phyloP scores from a whole-genome alignment of 2,888 invertebrate genomes.

The Lasioglossum villosulum region DNA sequence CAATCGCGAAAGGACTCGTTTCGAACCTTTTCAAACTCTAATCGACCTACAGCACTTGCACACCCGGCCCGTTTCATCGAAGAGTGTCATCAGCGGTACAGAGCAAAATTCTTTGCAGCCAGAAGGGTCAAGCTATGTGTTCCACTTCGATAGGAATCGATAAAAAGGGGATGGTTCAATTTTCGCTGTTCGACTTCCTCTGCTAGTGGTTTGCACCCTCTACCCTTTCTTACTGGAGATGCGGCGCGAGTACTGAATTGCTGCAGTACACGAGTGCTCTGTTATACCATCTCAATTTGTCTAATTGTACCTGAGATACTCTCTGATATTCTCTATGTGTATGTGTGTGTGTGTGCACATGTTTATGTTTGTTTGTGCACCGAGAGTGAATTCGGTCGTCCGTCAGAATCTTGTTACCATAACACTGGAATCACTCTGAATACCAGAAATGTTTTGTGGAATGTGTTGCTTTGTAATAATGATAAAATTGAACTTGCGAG shows the following conservation, averaged over 20 bases:
- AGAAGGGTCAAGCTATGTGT: constrained; percentile 10
- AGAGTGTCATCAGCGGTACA: not conserved
- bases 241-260: not conserved
- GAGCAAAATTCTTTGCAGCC: not conserved
- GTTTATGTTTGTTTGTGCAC: not conserved
- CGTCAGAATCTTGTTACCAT: not conserved
- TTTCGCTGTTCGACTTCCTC: constrained; percentile 1
- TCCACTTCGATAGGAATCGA: constrained; percentile 5
- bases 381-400: not conserved
- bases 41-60: not conserved
- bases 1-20: not conserved
- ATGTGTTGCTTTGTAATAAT: not conserved
- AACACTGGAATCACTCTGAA: not conserved
- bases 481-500: not conserved
- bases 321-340: not conserved
- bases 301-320: not conserved
- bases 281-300: not conserved
- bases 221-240: not conserved
- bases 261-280: not conserved
- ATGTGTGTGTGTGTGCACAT: too few relatives aligned
- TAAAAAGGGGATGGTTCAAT: constrained; percentile 7
- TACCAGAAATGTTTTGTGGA: not conserved
- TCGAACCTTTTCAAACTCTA: constrained; percentile 5
- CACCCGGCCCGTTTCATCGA: not conserved
- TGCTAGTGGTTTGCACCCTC: not conserved